These are phyloP conservation scores for Drosophila fulvimacula DNA, from an alignment of 2,888 invertebrate species.

Conservation along the genomic window DNA sequence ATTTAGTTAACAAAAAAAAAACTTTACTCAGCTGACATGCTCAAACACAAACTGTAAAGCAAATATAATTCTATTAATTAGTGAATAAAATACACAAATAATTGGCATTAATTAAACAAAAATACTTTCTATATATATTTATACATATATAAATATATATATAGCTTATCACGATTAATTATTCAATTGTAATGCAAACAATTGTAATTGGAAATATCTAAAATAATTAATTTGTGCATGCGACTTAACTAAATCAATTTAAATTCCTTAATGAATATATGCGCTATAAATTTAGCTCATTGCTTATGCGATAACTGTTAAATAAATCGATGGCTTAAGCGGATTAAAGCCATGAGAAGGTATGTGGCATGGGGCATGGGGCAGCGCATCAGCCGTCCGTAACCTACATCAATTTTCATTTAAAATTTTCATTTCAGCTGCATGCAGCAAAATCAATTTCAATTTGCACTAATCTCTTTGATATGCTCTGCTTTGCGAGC, in stretches of 20 bases:
- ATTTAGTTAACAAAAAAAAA: no score
- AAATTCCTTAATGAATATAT: constrained; percentile 14
- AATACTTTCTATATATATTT: no score
- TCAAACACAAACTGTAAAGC: constrained; percentile 3
- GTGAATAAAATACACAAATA: not conserved
- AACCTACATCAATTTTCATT: constrained; percentile 60
- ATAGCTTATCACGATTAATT: not conserved
- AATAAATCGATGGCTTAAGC: constrained; percentile 54
- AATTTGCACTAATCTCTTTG: constrained; percentile 59
- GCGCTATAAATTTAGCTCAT: constrained; percentile 15
- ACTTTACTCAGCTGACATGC: not conserved
- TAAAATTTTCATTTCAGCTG: constrained; percentile 43
- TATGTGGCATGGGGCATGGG: not conserved
- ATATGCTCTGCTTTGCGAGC: constrained; percentile 19
- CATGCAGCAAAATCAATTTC: constrained; percentile 61
- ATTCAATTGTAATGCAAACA: not conserved
- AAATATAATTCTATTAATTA: constrained; percentile 6
- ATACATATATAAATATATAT: no score
- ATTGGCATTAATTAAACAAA: not conserved
- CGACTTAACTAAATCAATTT: constrained; percentile 18
- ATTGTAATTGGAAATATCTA: constrained; percentile 3
- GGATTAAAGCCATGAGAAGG: constrained; percentile 33
- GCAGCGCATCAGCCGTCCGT: constrained; percentile 7
- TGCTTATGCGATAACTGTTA: constrained; percentile 42
- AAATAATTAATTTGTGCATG: constrained; percentile 9